Evolutionary conservation across 2,797 vertebrate genomes (phyloP).

Genomic region (Valencia hispanica): DNA sequence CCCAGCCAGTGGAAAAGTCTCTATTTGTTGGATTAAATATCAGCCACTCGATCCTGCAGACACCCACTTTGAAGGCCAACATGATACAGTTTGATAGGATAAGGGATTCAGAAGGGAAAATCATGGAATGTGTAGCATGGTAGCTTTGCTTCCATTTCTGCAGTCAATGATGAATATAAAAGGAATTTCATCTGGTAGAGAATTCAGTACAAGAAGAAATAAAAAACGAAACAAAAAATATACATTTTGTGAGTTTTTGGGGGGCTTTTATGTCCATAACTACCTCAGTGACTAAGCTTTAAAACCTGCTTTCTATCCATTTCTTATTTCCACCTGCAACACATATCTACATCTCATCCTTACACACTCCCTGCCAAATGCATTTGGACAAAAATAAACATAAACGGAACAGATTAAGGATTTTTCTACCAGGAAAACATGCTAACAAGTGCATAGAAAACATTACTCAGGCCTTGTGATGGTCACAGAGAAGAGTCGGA

Average conservation of each 20-base stretch:
- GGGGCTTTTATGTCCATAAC: constrained; percentile 25
- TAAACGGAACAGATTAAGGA: constrained; percentile 70
- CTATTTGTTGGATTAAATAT: constrained; percentile 77
- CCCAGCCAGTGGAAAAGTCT: constrained; percentile 71
- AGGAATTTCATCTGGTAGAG: constrained; percentile 56
- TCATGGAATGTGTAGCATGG: constrained; percentile 72
- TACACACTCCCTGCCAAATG: constrained; percentile 74
- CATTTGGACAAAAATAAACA: constrained; percentile 70
- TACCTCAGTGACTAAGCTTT: constrained; percentile 55
- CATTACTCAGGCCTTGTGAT: constrained; percentile 80
- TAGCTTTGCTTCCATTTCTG: constrained; percentile 62
- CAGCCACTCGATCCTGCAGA: constrained; percentile 75
- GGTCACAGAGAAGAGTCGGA: constrained; percentile 75
- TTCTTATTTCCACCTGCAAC: constrained; percentile 59
- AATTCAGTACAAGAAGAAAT: constrained; percentile 35
- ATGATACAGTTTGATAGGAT: constrained; percentile 72
- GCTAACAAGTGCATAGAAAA: constrained; percentile 85
- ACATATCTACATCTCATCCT: constrained; percentile 56
- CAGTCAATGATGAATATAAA: constrained; percentile 45
- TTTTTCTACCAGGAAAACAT: constrained; percentile 79
- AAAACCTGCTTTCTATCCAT: constrained; percentile 67
- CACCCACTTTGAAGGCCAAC: constrained; percentile 73
- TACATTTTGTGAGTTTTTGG: constrained; percentile 32
- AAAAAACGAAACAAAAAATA: constrained; percentile 44
- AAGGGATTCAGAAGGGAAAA: constrained; percentile 69